phyloP scores from a whole-genome alignment of 1,140 invertebrate species.

The Microplitis demolitor region DNA sequence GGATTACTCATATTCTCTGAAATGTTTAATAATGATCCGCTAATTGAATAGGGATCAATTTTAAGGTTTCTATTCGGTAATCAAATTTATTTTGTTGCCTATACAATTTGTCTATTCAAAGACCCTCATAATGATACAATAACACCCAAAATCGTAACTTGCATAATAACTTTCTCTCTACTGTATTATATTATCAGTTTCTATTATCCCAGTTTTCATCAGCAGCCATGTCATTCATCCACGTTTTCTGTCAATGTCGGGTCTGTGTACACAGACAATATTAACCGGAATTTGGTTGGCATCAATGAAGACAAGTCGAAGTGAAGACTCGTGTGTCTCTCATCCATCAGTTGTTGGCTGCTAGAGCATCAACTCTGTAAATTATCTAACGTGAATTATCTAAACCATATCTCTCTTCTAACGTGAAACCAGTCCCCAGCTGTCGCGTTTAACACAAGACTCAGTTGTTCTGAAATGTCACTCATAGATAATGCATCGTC shows the following conservation, averaged over 20 bases:
- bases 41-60: conserved; percentile 22
- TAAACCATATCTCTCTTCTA: neutral
- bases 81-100: conserved; percentile 15
- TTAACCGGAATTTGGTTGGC: too few relatives aligned
- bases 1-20: conserved; percentile 21
- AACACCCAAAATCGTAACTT: too few relatives aligned
- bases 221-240: neutral
- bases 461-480: neutral
- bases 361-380: neutral
- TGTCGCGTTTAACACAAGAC: neutral
- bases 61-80: conserved; percentile 15
- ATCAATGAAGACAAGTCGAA: too few relatives aligned
- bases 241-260: neutral
- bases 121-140: neutral
- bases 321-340: neutral
- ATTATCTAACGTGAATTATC: conserved; percentile 24
- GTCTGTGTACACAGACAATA: too few relatives aligned
- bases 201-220: neutral
- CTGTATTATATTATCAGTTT: neutral
- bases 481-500: conserved; percentile 8
- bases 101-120: neutral
- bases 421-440: neutral
- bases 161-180: too few relatives aligned
- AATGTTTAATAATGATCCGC: conserved; percentile 20
- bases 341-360: neutral